Base-by-base conservation (phyloP, 1,140 invertebrate species). In the Drosophila pseudoobscura region DNA sequence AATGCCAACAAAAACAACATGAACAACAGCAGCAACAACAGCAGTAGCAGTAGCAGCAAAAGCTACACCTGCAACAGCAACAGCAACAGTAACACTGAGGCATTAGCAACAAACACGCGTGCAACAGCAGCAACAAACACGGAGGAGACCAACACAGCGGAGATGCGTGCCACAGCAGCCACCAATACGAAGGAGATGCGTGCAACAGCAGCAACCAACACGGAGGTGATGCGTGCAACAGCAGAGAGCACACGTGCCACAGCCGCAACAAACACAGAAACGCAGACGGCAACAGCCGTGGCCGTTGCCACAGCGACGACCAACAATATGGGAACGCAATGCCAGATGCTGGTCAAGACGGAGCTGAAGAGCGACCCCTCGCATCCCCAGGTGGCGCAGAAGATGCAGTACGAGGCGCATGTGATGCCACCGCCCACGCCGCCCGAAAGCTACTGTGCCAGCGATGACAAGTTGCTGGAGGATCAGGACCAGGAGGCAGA, bases 321-420 rank as follows among this genome's bases (percentile, higher is more conserved):
- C 55, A 90, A 72, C 50, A 88, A 80, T 44, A 69, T 75, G 11
- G 79, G 83, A 60, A 89, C 88, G 63, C 84, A 73, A 46, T 83
- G 72, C 43, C 79, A 89, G 49, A 80, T 82, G 84, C 60, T 72
- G 45, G 53, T 89, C 2, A 89, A 89, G 49, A 79, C 78, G 24
- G 87, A 90, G 55, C 70, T 80, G 0, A 70, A 87, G 39, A 62
- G 46, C 17, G 82, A 90, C 3, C 35, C 11, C 11, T 41, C 49
- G 55, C 45, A 63, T 9, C 58, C 59, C 39, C 79, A 69, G 17
- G 73, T 58, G 56, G 89, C 64, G 35, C 35, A 39, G 29, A 90
- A 85, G 59, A 91, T 87, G 59, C 90, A 91, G 49, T 91, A 91
- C 26, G 90, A 91, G 53, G 90, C 88, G 11, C 84, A 90, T 51